Conservation (phyloP, 1,140 invertebrate genomes). For the Drosophila bocqueti region DNA sequence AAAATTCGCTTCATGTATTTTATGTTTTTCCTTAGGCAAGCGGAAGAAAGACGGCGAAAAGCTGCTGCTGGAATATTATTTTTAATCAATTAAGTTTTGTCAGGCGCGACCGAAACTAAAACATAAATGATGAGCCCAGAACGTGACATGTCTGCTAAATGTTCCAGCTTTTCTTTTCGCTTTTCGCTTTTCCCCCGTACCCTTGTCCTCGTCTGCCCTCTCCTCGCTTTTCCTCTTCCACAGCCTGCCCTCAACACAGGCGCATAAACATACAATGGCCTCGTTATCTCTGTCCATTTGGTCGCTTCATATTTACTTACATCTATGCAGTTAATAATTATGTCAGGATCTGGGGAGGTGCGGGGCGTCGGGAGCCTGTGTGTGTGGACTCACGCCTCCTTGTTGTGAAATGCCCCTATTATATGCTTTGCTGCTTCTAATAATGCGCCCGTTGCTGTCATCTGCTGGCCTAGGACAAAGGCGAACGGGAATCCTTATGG, state of each 20-base stretch:
- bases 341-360: slow-evolving; percentile 57
- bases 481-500: slow-evolving; percentile 34
- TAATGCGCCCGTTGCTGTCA: slow-evolving; percentile 80
- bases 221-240: neutral
- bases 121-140: slow-evolving; percentile 73
- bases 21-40: slow-evolving; percentile 21
- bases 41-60: slow-evolving; percentile 3
- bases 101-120: slow-evolving; percentile 60
- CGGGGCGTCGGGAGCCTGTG: slow-evolving; percentile 10
- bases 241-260: slow-evolving; percentile 10
- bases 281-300: slow-evolving; percentile 77
- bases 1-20: slow-evolving; percentile 48
- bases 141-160: slow-evolving; percentile 76
- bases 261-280: slow-evolving; percentile 58
- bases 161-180: slow-evolving; percentile 28
- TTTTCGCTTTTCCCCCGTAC: slow-evolving; percentile 3
- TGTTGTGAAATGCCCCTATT: slow-evolving; percentile 81
- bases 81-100: slow-evolving; percentile 80
- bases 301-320: slow-evolving; percentile 77
- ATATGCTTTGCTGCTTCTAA: slow-evolving; percentile 81
- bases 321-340: slow-evolving; percentile 79
- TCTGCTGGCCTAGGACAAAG: slow-evolving; percentile 61
- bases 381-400: slow-evolving; percentile 70
- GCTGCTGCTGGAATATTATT: slow-evolving; percentile 65
- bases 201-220: neutral